Percentiles rank a stretch among this genome's conserved stretches.
Evolutionary conservation across 2,888 invertebrate species (phyloP).

Genomic region (Oligia latruncula): DNA sequence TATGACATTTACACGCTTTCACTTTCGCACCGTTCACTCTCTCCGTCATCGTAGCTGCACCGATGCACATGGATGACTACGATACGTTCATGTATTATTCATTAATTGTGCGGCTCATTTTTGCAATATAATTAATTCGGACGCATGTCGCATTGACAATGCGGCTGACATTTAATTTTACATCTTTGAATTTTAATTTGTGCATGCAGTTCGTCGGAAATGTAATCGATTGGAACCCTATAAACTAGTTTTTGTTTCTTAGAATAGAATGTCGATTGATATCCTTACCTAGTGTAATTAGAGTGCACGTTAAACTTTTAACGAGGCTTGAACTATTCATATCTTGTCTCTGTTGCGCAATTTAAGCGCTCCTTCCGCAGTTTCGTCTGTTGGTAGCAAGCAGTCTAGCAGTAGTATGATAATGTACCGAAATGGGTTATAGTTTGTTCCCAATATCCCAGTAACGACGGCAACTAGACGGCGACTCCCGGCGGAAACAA

Average conservation of each 20-base stretch:
- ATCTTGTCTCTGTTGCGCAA: constrained; percentile 65
- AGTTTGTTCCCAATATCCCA: constrained; percentile 77
- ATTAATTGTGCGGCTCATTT: constrained; percentile 64
- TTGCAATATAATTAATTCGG: constrained; percentile 65
- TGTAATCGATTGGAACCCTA: constrained; percentile 23
- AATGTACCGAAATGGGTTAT: constrained; percentile 78
- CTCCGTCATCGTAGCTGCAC: constrained; percentile 71
- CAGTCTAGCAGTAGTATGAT: constrained; percentile 68
- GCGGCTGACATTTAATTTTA: constrained; percentile 56
- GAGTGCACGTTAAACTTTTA: constrained; percentile 60
- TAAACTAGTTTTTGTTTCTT: constrained; percentile 32
- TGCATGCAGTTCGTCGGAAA: constrained; percentile 37
- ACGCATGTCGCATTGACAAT: constrained; percentile 61
- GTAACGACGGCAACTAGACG: constrained; percentile 75
- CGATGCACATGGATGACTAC: constrained; percentile 77
- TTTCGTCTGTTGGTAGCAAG: constrained; percentile 65
- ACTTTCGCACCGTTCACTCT: constrained; percentile 80
- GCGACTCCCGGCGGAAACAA: constrained; percentile 83
- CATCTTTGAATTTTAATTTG: constrained; percentile 58
- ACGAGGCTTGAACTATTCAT: constrained; percentile 66
- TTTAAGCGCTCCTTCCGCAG: constrained; percentile 63
- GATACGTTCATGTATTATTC: constrained; percentile 75
- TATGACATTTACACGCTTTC: constrained; percentile 73
- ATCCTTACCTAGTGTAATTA: constrained; percentile 21
- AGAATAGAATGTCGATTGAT: constrained; percentile 28